Base-by-base conservation (phyloP, 2,113 vertebrate species). In the Dicrurus megarhynchus region DNA sequence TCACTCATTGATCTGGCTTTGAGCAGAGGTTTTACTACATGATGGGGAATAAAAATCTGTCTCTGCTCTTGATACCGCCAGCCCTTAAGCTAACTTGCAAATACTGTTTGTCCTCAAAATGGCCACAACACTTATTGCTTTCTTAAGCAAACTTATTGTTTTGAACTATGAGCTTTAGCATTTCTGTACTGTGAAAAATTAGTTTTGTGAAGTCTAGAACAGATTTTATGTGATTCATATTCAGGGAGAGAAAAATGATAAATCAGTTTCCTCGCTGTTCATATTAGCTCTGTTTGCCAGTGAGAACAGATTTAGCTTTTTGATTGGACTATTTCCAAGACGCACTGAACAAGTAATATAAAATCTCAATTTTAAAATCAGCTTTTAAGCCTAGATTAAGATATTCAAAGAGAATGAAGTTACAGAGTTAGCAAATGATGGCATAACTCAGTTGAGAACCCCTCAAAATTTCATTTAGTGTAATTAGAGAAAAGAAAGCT, bases 191-290 rank as follows among this genome's bases (percentile, higher is more conserved):
- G 6, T 49, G 78, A 91, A 52, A 89, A 95, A 78, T 82, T 8
- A 55, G 42, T 95, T 81, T 87, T 75, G 7, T 68, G 41, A 75
- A 33, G 49, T 89, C 35, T 64, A 65, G 55, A 81, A 86, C 77
- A 89, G 37, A 81, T 93, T 92, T 92, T 70, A 30, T 42, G 18
- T 84, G 71, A 84, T 89, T 91, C 69, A 35, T 82, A 47, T 59
- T 61, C 41, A 44, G 16, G 32, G 53, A 44, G 15, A 3, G 16
- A 22, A n/a, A 42, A 14, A 63, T 64, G 28, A n/a, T 1, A 20
- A 39, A 56, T 30, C 11, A 0, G 5, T 90, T 32, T 83, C 15
- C 30, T 87, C 8, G 7, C 50, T 91, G 82, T 87, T 82, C 56
- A 7, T 86, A 73, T 79, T 81, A 84, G 41, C 24, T 86, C 49